phyloP scores from a whole-genome alignment of 2,113 vertebrate genomes.

The Lycaon pictus region DNA sequence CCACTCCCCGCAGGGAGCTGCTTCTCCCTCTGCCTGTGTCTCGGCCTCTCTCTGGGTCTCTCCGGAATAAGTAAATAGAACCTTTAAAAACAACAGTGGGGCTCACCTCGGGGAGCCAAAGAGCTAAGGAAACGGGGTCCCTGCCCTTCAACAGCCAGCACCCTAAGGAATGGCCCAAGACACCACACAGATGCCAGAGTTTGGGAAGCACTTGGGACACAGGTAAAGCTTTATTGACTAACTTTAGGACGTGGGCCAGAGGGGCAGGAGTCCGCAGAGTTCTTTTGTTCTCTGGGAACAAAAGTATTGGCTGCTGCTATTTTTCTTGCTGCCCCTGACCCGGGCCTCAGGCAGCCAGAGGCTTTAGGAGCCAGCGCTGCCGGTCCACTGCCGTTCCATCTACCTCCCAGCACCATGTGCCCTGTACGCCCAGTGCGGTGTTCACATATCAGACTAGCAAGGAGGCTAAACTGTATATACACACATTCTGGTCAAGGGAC shows the following conservation, averaged over 20 bases:
- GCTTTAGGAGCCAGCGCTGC: background rate
- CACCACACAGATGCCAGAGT: background rate
- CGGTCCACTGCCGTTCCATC: background rate
- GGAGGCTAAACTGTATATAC: background rate
- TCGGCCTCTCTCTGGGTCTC: no score
- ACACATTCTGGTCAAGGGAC: background rate
- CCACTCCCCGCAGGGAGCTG: no score
- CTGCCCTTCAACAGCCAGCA: background rate
- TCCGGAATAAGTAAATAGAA: no score
- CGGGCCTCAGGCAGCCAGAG: background rate
- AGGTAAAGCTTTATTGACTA: background rate
- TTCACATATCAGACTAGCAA: background rate
- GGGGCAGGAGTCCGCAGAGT: background rate
- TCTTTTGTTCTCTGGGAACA: background rate
- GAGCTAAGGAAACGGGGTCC: background rate
- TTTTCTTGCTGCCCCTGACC: background rate
- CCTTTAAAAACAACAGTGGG: background rate
- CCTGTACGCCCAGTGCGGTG: background rate
- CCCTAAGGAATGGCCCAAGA: background rate
- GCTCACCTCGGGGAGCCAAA: background rate
- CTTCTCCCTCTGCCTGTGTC: no score
- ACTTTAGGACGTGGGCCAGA: background rate
- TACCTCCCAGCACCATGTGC: background rate
- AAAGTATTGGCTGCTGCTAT: background rate
- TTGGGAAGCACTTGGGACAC: background rate